Percentiles rank a stretch among this genome's conserved stretches.
Evolutionary conservation across 2,113 vertebrate species (phyloP).

Genomic region (Chionomys nivalis): DNA sequence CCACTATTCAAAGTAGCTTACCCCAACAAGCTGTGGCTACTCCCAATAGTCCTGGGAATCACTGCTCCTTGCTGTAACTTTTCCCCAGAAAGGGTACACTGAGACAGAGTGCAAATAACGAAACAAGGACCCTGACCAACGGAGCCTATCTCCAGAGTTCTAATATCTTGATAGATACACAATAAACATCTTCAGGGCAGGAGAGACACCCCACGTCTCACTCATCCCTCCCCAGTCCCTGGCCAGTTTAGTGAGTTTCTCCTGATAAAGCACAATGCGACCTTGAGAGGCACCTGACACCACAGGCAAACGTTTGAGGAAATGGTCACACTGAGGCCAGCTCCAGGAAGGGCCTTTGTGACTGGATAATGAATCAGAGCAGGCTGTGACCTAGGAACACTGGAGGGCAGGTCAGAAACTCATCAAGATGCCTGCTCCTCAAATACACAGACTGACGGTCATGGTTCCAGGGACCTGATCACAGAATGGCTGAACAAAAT

Average conservation of each 20-base stretch:
- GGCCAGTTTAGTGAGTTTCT: background rate
- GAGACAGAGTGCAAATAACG: background rate
- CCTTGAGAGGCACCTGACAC: rapidly evolving
- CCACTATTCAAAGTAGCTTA: background rate
- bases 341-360: background rate
- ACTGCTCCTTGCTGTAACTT: rapidly evolving
- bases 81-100: background rate
- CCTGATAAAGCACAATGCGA: no score
- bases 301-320: background rate
- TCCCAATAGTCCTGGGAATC: no score
- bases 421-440: background rate
- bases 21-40: rapidly evolving
- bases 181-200: no score
- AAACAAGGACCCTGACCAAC: no score
- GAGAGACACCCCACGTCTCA: rapidly evolving
- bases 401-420: rapidly evolving
- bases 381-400: background rate
- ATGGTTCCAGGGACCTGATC: background rate
- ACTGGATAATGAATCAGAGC: background rate
- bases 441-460: background rate
- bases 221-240: background rate
- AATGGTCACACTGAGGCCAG: background rate
- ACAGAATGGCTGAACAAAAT: background rate
- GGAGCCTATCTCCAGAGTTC: rapidly evolving
- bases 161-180: rapidly evolving